Percentiles rank a stretch among this genome's conserved stretches.
phyloP scores from a whole-genome alignment of 2,113 vertebrate genomes.

The Litocranius walleri region DNA sequence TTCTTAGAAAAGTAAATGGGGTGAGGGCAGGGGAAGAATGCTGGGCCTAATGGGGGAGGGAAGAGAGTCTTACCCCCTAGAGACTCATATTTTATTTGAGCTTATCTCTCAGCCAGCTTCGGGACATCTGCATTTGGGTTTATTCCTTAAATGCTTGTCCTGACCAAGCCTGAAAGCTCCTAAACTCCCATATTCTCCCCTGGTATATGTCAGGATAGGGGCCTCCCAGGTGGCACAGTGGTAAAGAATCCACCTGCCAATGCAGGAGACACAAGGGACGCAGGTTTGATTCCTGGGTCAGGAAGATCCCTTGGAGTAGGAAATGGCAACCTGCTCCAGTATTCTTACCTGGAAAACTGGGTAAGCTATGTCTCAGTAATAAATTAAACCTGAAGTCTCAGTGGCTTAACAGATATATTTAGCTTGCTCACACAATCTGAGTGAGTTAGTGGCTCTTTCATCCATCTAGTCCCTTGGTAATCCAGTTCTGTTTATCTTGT shows the following conservation, averaged over 20 bases:
- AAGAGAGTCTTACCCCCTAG: not conserved
- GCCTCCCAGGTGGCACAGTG: not conserved
- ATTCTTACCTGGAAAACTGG: not conserved
- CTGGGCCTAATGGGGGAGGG: too few species aligned
- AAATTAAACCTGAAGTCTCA: not conserved
- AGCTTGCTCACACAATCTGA: not conserved
- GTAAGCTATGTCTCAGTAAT: not conserved
- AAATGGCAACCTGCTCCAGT: not conserved
- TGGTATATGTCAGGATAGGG: not conserved
- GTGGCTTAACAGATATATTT: not conserved
- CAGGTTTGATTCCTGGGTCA: not conserved
- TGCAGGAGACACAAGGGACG: not conserved
- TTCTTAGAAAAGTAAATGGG: not conserved
- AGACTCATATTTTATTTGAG: not conserved
- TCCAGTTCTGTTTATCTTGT: not conserved
- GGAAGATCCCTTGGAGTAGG: not conserved
- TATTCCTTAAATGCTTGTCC: not conserved
- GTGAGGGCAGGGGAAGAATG: not conserved
- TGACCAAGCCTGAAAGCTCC: not conserved
- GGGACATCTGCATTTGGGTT: not conserved
- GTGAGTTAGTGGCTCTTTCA: not conserved
- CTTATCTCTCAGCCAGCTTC: not conserved
- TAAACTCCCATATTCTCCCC: not conserved
- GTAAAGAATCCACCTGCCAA: not conserved
- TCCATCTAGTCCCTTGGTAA: not conserved